These are phyloP conservation scores for Conus ventricosus DNA, from an alignment of 1,140 invertebrate species.

Conservation along the genomic window DNA sequence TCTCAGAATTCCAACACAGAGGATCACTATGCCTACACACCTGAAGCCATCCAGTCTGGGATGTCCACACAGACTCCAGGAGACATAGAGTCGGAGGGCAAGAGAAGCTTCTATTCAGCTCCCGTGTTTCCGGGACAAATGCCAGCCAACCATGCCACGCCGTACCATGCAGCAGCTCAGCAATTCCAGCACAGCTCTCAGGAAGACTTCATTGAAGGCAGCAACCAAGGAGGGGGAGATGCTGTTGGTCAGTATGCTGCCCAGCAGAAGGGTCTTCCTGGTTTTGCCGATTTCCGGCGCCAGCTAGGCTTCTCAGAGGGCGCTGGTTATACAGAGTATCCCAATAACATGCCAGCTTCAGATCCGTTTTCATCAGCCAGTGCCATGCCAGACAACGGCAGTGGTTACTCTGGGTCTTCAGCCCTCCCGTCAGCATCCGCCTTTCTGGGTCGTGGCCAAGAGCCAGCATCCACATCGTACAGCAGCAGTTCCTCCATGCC, in stretches of 20 bases:
- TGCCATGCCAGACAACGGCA: background rate
- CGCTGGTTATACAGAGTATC: background rate
- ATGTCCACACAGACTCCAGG: background rate
- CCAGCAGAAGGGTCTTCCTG: constrained; percentile 17
- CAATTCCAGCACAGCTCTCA: constrained; percentile 11
- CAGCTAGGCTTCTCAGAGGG: background rate
- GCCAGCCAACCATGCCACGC: constrained; percentile 18
- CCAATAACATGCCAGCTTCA: background rate
- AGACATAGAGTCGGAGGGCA: background rate
- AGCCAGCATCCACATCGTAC: background rate
- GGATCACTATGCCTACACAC: background rate
- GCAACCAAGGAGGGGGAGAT: background rate
- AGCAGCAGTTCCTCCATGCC: background rate
- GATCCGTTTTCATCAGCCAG: background rate
- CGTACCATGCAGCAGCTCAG: constrained; percentile 31
- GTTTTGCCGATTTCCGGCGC: constrained; percentile 34
- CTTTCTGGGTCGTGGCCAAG: background rate
- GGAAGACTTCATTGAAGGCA: background rate
- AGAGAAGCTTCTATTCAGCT: constrained; percentile 22
- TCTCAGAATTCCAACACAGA: background rate
- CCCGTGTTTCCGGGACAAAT: constrained; percentile 34
- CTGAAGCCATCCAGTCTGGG: background rate
- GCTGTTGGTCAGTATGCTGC: background rate
- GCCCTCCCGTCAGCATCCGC: background rate
- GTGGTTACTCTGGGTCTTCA: background rate